A percentile compares a stretch with the other conserved stretches of the same genome.
Evolutionary conservation across 2,113 vertebrate species (phyloP).

Genomic region (Anarrhichthys ocellatus): DNA sequence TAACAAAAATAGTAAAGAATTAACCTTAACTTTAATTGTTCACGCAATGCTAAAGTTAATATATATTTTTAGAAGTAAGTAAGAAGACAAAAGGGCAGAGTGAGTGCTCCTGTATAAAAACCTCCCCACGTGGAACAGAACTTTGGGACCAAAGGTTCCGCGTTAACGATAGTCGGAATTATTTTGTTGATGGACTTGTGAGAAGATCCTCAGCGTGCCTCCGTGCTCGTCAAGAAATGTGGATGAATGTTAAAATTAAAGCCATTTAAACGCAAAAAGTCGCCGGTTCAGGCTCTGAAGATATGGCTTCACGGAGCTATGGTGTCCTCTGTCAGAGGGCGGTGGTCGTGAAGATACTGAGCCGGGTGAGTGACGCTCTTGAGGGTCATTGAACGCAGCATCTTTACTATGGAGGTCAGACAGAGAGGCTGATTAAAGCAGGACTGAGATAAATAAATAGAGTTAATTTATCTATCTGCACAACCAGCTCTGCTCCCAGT

Average conservation of each 20-base stretch:
- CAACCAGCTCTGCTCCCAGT: no score
- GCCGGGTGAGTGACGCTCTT: constrained; percentile 60
- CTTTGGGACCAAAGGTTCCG: constrained; percentile 29
- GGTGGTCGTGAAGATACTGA: constrained; percentile 18
- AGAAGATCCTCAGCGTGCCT: neutral
- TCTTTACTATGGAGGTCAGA: constrained; percentile 44
- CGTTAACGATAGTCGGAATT: constrained; percentile 65
- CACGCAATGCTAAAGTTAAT: fast-evolving
- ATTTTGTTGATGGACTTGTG: constrained; percentile 68
- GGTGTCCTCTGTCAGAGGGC: constrained; percentile 46
- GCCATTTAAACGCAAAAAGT: neutral
- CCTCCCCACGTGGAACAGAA: constrained; percentile 10
- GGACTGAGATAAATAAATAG: neutral
- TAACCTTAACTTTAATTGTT: fast-evolving
- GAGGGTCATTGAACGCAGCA: constrained; percentile 46
- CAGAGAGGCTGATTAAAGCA: neutral
- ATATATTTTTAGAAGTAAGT: neutral
- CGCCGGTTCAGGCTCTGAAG: fast-evolving
- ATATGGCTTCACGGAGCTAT: constrained; percentile 57
- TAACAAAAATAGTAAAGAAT: neutral
- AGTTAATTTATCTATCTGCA: neutral
- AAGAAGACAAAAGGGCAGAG: neutral
- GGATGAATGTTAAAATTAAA: neutral
- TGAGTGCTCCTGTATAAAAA: neutral
- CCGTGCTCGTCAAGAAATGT: fast-evolving